Percentiles rank a stretch among this genome's conserved stretches.
These are phyloP conservation scores for Danaus plexippus DNA, from an alignment of 1,140 invertebrate genomes.

Conservation along the genomic window DNA sequence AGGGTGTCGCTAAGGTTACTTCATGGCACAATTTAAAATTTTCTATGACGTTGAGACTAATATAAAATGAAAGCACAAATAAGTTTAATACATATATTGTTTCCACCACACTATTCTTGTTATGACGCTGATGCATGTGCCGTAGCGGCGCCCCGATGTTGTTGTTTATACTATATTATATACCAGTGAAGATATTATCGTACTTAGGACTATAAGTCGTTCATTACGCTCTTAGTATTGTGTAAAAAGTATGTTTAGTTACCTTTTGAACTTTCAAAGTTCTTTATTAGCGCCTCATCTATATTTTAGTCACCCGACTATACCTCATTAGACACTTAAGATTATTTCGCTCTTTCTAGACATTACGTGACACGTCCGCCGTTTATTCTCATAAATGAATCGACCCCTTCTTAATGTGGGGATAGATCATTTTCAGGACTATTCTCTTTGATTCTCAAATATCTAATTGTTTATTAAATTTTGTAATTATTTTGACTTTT, in stretches of 20 bases:
- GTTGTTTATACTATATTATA: slow-evolving; percentile 52
- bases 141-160: slow-evolving; percentile 25
- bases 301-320: slow-evolving; percentile 48
- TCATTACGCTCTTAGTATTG: slow-evolving; percentile 45
- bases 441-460: too few species aligned
- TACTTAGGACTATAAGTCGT: slow-evolving; percentile 63
- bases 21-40: slow-evolving; percentile 11
- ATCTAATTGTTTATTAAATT: too few species aligned
- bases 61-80: too few species aligned
- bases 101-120: too few species aligned
- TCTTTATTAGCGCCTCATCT: slow-evolving; percentile 48
- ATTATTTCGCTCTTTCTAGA: slow-evolving; percentile 14
- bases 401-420: too few species aligned
- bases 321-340: slow-evolving; percentile 64
- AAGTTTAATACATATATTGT: too few species aligned
- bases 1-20: slow-evolving; percentile 23
- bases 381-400: too few species aligned
- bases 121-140: too few species aligned
- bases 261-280: slow-evolving; percentile 68
- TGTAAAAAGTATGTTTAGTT: slow-evolving; percentile 66
- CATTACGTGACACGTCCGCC: too few species aligned
- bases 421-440: too few species aligned
- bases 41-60: too few species aligned
- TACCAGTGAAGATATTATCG: slow-evolving; percentile 57
- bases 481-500: too few species aligned